These are phyloP conservation scores for Perodicticus potto DNA, from an alignment of 2,797 vertebrate species.

Conservation along the genomic window DNA sequence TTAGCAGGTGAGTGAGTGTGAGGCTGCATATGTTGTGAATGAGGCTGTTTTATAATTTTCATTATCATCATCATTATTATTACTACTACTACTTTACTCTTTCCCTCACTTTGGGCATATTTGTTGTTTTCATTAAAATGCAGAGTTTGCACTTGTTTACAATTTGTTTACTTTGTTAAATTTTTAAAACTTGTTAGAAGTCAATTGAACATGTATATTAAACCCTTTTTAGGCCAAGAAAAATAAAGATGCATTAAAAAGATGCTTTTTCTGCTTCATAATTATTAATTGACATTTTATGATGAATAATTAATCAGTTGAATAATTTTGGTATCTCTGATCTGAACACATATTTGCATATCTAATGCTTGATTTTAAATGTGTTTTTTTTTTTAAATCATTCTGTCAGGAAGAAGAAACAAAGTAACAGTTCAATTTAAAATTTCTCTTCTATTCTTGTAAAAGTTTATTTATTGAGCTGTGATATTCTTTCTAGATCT, in stretches of 20 bases:
- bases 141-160: constrained; percentile 86
- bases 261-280: constrained; percentile 92
- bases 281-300: constrained; percentile 98
- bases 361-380: constrained; percentile 95
- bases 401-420: constrained; percentile 93
- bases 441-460: constrained; percentile 84
- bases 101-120: constrained; percentile 65
- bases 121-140: constrained; percentile 85
- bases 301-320: constrained; percentile 99
- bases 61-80: neutral
- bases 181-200: constrained; percentile 89
- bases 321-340: constrained; percentile 98
- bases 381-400: constrained; percentile 87
- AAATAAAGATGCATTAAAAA: constrained; percentile 92
- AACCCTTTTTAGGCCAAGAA: constrained; percentile 89
- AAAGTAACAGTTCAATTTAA: constrained; percentile 89
- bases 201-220: constrained; percentile 87
- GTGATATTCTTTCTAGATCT: constrained; percentile 77
- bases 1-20: constrained; percentile 65
- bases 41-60: constrained; percentile 10
- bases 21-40: neutral
- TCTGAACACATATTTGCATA: constrained; percentile 98
- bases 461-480: constrained; percentile 85
- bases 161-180: constrained; percentile 88
- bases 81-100: neutral